phyloP scores from a whole-genome alignment of 2,888 invertebrate species.

The Drosophila stalkeri region DNA sequence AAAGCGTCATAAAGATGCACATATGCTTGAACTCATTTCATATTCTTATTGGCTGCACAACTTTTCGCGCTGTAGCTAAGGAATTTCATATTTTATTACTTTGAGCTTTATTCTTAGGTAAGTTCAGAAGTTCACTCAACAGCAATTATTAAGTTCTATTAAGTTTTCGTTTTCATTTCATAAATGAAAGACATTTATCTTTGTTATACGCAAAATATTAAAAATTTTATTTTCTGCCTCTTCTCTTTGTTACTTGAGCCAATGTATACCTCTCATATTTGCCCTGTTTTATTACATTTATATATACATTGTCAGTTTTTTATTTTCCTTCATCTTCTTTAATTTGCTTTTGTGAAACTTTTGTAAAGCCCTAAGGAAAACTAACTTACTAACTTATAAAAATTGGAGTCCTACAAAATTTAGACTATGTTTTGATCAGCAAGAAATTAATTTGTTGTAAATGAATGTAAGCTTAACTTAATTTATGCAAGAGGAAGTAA shows the following conservation, averaged over 20 bases:
- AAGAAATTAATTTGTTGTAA: neutral
- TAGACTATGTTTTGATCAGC: neutral
- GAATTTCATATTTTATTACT: too few species aligned
- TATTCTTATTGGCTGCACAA: neutral
- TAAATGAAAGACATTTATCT: neutral
- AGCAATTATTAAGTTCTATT: too few species aligned
- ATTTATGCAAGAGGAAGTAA: too few species aligned
- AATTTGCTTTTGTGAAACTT: neutral
- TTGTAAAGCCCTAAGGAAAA: constrained; percentile 1
- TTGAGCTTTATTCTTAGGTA: neutral
- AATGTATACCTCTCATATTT: neutral
- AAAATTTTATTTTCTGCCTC: neutral
- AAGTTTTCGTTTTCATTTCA: neutral
- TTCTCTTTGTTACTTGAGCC: too few species aligned
- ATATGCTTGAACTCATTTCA: neutral
- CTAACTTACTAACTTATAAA: neutral
- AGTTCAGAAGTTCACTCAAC: neutral
- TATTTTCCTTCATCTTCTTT: neutral
- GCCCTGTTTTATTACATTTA: too few species aligned
- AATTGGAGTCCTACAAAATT: neutral
- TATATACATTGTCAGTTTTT: neutral
- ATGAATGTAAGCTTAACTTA: neutral
- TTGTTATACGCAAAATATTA: neutral
- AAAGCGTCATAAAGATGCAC: neutral
- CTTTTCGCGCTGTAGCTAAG: too few species aligned